These are phyloP conservation scores for Myodes glareolus DNA, from an alignment of 2,113 vertebrate species.

Conservation along the genomic window DNA sequence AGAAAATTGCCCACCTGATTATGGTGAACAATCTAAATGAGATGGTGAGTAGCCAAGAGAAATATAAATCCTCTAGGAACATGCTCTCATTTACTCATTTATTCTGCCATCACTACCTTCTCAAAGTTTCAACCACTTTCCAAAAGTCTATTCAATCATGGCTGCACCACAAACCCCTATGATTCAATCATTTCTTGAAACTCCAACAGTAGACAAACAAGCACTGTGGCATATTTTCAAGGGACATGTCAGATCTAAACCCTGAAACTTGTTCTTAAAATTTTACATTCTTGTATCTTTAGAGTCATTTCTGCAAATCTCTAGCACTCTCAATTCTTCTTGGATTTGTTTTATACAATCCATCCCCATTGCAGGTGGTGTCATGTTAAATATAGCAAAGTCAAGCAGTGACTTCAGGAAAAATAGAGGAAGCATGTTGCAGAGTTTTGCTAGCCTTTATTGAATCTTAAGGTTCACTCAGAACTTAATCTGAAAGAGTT, in stretches of 20 bases:
- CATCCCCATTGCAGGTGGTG: background rate
- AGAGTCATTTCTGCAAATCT: background rate
- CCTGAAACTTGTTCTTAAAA: background rate
- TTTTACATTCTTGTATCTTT: background rate
- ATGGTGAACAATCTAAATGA: background rate
- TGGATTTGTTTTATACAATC: background rate
- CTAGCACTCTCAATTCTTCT: accelerated
- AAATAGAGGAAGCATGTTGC: background rate
- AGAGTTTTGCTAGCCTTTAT: background rate
- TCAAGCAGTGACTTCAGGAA: conserved; percentile 14
- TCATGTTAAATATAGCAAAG: background rate
- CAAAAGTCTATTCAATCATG: background rate
- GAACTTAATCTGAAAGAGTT: background rate
- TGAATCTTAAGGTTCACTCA: background rate
- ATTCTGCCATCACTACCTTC: background rate
- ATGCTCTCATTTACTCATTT: background rate
- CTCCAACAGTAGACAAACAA: background rate
- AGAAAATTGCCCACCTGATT: background rate
- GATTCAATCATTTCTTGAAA: background rate
- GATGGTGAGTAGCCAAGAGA: no score
- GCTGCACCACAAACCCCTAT: background rate
- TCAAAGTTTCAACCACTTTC: background rate
- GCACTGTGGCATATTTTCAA: no score
- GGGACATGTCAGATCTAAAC: background rate
- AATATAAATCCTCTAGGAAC: background rate